A percentile compares a stretch with the other conserved stretches of the same genome.
Conservation (phyloP, 1,140 invertebrate species). For the Arctopsyche grandis region DNA sequence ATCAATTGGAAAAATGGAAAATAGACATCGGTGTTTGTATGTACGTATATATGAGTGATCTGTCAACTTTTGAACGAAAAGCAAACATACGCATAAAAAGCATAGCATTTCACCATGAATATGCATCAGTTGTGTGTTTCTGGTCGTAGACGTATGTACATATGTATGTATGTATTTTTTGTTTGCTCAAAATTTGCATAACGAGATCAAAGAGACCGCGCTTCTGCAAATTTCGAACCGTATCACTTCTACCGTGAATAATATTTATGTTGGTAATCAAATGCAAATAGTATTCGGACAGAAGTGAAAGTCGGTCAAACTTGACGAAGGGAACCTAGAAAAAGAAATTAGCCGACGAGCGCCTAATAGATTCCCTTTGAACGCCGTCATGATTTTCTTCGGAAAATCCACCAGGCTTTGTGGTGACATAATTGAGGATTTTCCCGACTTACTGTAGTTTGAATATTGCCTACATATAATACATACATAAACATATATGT, state of each 20-base stretch:
- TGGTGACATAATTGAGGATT: conserved; percentile 6
- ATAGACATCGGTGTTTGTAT: background rate
- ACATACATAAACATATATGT: too few species aligned
- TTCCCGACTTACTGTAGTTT: background rate
- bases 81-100: too few species aligned
- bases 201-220: too few species aligned
- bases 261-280: background rate
- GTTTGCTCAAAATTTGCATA: background rate
- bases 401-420: background rate
- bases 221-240: too few species aligned
- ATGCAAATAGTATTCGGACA: background rate
- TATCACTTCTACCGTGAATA: too few species aligned
- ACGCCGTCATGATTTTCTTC: background rate
- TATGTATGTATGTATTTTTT: background rate
- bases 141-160: background rate
- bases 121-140: too few species aligned
- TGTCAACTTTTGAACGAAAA: too few species aligned
- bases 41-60: too few species aligned
- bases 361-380: background rate
- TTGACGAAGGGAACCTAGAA: background rate
- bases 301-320: background rate
- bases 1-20: background rate
- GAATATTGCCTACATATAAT: conserved; percentile 7
- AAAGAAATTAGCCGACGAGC: background rate
- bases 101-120: too few species aligned